Percentiles rank a stretch among this genome's conserved stretches.
Conservation (phyloP, 1,140 invertebrate species). For the Magallana gigas region DNA sequence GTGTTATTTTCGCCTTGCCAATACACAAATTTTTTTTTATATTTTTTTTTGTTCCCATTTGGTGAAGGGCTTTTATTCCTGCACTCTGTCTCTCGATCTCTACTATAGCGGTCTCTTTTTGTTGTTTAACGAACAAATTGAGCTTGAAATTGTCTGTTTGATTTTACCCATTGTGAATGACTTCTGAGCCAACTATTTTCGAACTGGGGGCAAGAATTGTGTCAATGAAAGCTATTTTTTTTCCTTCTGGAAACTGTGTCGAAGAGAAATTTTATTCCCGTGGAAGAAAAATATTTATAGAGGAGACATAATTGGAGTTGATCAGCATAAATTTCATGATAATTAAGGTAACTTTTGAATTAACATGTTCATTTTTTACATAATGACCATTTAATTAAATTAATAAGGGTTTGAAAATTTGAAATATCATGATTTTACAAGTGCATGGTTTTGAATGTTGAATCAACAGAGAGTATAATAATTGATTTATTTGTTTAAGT, state of each 20-base stretch:
- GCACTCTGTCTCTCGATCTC: neutral
- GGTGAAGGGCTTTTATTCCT: neutral
- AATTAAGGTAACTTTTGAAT: no score
- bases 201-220: neutral
- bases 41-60: neutral
- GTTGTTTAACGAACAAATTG: constrained; percentile 10
- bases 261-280: neutral
- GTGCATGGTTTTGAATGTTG: no score
- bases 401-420: no score
- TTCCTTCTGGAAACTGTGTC: neutral
- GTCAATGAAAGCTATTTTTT: neutral
- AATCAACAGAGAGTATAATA: no score
- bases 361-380: no score
- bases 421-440: no score
- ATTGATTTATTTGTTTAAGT: no score
- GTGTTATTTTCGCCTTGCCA: neutral
- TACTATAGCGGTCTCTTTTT: no score
- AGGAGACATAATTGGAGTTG: no score
- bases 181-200: neutral
- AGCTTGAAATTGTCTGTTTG: constrained; percentile 6
- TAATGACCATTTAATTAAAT: no score
- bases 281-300: no score
- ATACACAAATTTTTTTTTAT: constrained; percentile 5
- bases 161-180: constrained; percentile 20
- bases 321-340: no score